These are phyloP conservation scores for Apteryx mantelli DNA, from an alignment of 2,113 vertebrate genomes.

Conservation along the genomic window DNA sequence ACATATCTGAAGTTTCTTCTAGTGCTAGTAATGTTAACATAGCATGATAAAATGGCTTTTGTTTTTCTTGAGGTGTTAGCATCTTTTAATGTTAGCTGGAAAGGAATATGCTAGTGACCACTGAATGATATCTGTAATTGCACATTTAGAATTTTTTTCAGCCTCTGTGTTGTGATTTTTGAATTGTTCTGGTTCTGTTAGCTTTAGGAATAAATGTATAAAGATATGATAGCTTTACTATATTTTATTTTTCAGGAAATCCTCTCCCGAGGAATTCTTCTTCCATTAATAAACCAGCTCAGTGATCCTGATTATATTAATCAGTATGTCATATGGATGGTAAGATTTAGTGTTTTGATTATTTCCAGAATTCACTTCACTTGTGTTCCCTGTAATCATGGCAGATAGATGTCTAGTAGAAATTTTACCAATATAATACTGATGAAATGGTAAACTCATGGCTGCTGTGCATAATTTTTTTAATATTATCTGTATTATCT, in stretches of 20 bases:
- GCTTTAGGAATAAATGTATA: not conserved
- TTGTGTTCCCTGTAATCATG: not conserved
- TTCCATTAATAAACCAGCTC: slow-evolving; percentile 97
- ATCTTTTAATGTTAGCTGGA: not conserved
- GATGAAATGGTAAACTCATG: not conserved
- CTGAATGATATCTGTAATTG: not conserved
- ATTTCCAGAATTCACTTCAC: not conserved
- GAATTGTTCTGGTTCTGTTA: not conserved
- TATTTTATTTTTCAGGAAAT: slow-evolving; percentile 86
- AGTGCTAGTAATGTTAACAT: not conserved
- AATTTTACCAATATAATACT: not conserved
- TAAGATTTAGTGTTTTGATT: slow-evolving; percentile 70
- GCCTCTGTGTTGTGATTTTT: not conserved
- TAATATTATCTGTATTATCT: not conserved
- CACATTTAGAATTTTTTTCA: not conserved
- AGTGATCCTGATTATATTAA: slow-evolving; percentile 99
- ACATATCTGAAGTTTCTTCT: not conserved
- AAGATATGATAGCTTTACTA: not conserved
- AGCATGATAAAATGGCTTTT: not conserved
- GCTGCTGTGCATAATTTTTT: not conserved
- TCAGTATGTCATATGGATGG: slow-evolving; percentile 99
- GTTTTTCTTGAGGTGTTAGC: not conserved
- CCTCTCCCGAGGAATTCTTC: slow-evolving; percentile 94
- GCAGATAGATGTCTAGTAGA: not conserved
- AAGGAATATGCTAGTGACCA: not conserved